These are phyloP conservation scores for Parauchenoglanis punctatus DNA, from an alignment of 2,797 vertebrate species.

Conservation along the genomic window DNA sequence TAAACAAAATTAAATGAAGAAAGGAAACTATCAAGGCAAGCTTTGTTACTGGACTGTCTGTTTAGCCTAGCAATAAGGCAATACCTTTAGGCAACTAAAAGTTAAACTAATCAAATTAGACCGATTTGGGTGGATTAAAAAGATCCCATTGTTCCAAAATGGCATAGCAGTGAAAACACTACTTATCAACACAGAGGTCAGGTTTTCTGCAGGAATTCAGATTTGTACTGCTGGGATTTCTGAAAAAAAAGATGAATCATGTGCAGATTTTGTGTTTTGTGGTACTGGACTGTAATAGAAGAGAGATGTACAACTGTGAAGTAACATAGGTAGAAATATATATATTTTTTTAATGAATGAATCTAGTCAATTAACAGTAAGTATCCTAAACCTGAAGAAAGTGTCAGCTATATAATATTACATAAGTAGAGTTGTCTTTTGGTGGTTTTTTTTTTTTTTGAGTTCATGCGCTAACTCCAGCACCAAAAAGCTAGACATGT, in stretches of 20 bases:
- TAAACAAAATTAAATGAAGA: background rate
- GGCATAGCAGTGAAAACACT: background rate
- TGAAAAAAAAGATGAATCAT: background rate
- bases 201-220: background rate
- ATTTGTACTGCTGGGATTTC: background rate
- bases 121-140: conserved; percentile 1
- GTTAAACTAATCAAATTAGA: conserved; percentile 12
- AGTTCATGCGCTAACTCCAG: background rate
- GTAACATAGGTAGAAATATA: background rate
- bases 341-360: background rate
- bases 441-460: background rate
- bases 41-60: background rate
- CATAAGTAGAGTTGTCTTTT: background rate
- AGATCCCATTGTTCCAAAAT: conserved; percentile 13
- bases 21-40: background rate
- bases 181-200: background rate
- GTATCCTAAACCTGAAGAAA: background rate
- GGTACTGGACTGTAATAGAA: background rate
- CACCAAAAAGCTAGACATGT: background rate
- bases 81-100: background rate
- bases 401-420: background rate
- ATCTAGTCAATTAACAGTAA: background rate
- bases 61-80: background rate
- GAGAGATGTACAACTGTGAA: background rate
- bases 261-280: background rate